A percentile compares a stretch with the other conserved stretches of the same genome.
phyloP scores from a whole-genome alignment of 2,113 vertebrate genomes.

The Cyphomyrus discorhynchus region DNA sequence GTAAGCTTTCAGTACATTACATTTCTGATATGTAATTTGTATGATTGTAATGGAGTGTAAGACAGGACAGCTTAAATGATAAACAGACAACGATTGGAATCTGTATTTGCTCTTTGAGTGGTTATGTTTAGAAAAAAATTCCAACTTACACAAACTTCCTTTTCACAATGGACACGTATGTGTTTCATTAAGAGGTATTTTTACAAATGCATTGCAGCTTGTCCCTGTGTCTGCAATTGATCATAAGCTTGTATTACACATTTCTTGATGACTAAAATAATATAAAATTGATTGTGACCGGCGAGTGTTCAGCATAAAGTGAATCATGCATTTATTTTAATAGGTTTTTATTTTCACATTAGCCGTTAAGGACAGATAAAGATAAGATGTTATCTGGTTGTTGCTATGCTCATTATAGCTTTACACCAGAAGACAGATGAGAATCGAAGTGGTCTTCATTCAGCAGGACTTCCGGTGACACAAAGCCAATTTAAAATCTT shows the following conservation, averaged over 20 bases:
- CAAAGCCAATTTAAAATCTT: constrained; percentile 1
- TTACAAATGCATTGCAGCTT: not conserved
- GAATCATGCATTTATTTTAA: not conserved
- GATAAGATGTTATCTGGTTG: not conserved
- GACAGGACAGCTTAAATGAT: not conserved
- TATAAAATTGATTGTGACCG: not conserved
- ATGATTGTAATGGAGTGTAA: not conserved
- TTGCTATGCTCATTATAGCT: not conserved
- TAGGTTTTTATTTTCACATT: not conserved
- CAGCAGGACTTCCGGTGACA: not conserved
- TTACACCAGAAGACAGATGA: not conserved
- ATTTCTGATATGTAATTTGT: not conserved
- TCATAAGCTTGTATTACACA: not conserved
- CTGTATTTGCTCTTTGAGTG: not conserved
- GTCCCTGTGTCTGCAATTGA: not conserved
- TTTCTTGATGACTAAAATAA: not conserved
- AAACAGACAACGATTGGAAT: not conserved
- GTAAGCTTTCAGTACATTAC: not conserved
- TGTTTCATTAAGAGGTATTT: not conserved
- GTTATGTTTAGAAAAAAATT: not conserved
- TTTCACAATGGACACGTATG: not conserved
- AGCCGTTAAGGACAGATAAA: not conserved
- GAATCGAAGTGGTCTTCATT: not conserved
- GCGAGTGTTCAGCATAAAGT: not conserved
- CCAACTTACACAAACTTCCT: not conserved